Evolutionary conservation across 2,888 invertebrate species (phyloP).

Genomic region (Ganaspis brasiliensis): DNA sequence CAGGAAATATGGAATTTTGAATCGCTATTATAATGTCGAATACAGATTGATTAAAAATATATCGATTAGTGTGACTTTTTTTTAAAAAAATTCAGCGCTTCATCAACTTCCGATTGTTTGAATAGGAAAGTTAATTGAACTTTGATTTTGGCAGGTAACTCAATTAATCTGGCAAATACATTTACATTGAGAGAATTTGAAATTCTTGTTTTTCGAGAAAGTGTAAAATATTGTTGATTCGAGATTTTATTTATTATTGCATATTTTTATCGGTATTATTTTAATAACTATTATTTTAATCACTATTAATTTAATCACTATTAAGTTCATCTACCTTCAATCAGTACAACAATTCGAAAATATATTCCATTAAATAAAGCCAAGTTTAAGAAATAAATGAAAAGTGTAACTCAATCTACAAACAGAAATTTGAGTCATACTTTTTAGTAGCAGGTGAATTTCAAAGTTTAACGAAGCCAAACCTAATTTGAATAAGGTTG

Average conservation of each 20-base stretch:
- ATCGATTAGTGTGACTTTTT: constrained; percentile 37
- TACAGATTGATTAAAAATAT: constrained; percentile 56
- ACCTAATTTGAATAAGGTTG: constrained; percentile 25
- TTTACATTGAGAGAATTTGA: too few species aligned
- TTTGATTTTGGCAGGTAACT: constrained; percentile 72
- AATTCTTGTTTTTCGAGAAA: too few species aligned
- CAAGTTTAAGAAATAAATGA: constrained; percentile 8
- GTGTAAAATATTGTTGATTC: too few species aligned
- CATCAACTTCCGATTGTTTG: constrained; percentile 74
- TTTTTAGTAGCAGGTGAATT: constrained; percentile 34
- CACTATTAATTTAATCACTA: too few species aligned
- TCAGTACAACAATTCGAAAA: too few species aligned
- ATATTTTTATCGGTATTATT: too few species aligned
- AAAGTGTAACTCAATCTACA: neutral
- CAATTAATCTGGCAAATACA: constrained; percentile 46
- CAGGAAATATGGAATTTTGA: neutral
- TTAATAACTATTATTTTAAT: too few species aligned
- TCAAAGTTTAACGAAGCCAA: constrained; percentile 38
- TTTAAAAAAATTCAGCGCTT: constrained; percentile 65
- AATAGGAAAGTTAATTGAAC: constrained; percentile 75
- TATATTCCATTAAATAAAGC: neutral
- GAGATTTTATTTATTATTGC: too few species aligned
- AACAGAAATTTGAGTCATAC: constrained; percentile 29
- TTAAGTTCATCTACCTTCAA: too few species aligned
- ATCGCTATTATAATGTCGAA: constrained; percentile 55